Evolutionary conservation across 2,888 invertebrate genomes (phyloP).

Genomic region (Macrophya annulata): DNA sequence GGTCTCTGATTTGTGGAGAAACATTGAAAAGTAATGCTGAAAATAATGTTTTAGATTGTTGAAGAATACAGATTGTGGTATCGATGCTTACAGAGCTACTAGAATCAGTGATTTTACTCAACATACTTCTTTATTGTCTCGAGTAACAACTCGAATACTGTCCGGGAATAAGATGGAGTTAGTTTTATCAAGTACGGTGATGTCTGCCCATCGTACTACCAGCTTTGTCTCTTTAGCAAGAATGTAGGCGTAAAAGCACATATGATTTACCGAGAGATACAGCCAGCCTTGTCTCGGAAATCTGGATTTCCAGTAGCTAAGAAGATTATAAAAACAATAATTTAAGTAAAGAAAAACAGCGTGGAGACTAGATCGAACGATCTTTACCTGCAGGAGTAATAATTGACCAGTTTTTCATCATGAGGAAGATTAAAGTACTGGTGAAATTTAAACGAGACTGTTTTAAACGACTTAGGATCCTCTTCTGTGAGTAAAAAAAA

Average conservation of each 20-base stretch:
- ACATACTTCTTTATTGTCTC: conserved; percentile 85
- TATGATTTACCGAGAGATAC: conserved; percentile 97
- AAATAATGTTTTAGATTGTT: conserved; percentile 62
- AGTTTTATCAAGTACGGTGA: conserved; percentile 89
- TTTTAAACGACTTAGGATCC: conserved; percentile 90
- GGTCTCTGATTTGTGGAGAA: conserved; percentile 93
- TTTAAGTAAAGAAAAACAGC: conserved; percentile 21
- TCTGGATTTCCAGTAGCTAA: conserved; percentile 95
- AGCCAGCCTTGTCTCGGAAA: conserved; percentile 98
- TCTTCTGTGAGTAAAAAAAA: conserved; percentile 85
- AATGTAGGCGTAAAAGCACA: conserved; percentile 97
- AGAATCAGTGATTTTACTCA: conserved; percentile 18
- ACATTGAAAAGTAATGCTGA: conserved; percentile 95
- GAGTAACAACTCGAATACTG: conserved; percentile 92
- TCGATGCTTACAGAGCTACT: neutral
- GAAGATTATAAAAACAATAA: conserved; percentile 69
- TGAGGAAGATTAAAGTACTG: conserved; percentile 94
- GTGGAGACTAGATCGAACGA: neutral
- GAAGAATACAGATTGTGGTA: conserved; percentile 25
- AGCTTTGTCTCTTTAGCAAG: conserved; percentile 95
- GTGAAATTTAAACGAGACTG: conserved; percentile 91
- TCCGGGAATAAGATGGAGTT: conserved; percentile 91
- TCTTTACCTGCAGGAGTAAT: conserved; percentile 94
- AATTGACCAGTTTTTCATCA: conserved; percentile 98
- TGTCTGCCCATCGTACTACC: conserved; percentile 94